Percentiles rank a stretch among this genome's conserved stretches.
Evolutionary conservation across 2,888 invertebrate species (phyloP).

Genomic region (Drosophila austrosaltans): DNA sequence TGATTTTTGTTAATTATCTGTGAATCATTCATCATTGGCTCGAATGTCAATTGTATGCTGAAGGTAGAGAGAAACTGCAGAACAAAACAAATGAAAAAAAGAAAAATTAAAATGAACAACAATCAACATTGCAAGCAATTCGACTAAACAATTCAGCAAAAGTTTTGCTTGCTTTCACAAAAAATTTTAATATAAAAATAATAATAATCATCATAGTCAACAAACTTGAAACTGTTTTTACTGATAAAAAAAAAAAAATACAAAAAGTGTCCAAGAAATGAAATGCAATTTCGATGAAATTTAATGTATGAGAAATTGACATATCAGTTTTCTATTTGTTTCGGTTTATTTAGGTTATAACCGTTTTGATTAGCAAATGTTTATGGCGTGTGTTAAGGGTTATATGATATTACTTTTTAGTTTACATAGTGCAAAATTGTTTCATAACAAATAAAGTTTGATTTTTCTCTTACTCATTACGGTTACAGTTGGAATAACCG

Average conservation of each 20-base stretch:
- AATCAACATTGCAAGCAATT: background rate
- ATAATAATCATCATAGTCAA: conserved; percentile 4
- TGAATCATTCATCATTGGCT: conserved; percentile 15
- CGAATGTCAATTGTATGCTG: conserved; percentile 2
- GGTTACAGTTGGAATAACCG: too few relatives aligned
- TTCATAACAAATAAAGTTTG: too few relatives aligned
- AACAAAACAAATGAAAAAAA: conserved; percentile 3
- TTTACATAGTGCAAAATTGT: too few relatives aligned
- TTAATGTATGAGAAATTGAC: too few relatives aligned
- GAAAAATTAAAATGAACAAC: background rate
- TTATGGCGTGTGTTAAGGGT: too few relatives aligned
- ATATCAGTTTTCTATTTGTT: too few relatives aligned
- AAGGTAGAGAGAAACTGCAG: conserved; percentile 8
- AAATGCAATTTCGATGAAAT: conserved; percentile 23
- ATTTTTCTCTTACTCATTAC: too few relatives aligned
- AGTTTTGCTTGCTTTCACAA: conserved; percentile 15
- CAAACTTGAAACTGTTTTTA: conserved; percentile 1
- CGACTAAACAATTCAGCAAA: conserved; percentile 7
- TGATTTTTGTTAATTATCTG: conserved; percentile 8
- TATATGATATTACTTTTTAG: too few relatives aligned
- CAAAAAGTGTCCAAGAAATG: background rate
- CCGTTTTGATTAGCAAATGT: too few relatives aligned
- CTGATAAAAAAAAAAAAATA: background rate
- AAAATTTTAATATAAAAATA: background rate
- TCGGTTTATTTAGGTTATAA: too few relatives aligned